These are phyloP conservation scores for Eidolon dupreanum DNA, from an alignment of 2,797 vertebrate genomes.

Conservation along the genomic window DNA sequence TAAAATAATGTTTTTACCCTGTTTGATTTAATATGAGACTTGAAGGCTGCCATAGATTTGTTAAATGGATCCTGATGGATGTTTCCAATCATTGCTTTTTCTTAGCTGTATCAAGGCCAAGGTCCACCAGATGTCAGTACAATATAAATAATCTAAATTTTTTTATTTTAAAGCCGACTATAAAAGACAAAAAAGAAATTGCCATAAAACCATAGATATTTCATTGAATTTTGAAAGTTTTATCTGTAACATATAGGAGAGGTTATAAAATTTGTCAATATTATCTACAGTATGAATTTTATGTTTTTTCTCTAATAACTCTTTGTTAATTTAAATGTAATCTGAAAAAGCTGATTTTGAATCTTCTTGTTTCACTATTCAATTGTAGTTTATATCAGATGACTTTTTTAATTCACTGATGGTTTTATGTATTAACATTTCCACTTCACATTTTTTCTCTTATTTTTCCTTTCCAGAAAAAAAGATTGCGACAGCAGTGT, in stretches of 20 bases:
- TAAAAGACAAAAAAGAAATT: neutral
- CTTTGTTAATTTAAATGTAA: slow-evolving; percentile 73
- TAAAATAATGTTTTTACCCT: neutral
- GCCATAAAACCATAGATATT: neutral
- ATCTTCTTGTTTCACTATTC: slow-evolving; percentile 71
- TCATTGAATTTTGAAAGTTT: neutral
- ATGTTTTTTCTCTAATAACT: slow-evolving; percentile 57
- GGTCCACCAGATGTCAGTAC: slow-evolving; percentile 69
- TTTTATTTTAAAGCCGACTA: slow-evolving; percentile 54
- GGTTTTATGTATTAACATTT: slow-evolving; percentile 71
- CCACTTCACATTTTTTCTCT: slow-evolving; percentile 64
- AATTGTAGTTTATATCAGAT: slow-evolving; percentile 63
- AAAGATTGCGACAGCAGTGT: neutral
- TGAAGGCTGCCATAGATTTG: neutral
- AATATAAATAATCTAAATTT: slow-evolving; percentile 69
- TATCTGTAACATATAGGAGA: neutral
- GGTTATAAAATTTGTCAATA: slow-evolving; percentile 60
- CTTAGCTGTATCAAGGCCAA: slow-evolving; percentile 47
- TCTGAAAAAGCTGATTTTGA: slow-evolving; percentile 73
- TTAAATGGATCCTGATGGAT: slow-evolving; percentile 56
- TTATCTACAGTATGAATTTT: slow-evolving; percentile 65
- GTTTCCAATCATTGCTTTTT: slow-evolving; percentile 26
- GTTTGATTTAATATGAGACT: slow-evolving; percentile 2
- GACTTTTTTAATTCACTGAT: slow-evolving; percentile 68
- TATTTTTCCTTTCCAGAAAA: slow-evolving; percentile 43